Evolutionary conservation across 2,888 invertebrate species (phyloP), one percentile per base, ranked within the genome.

Genomic region (Dastarcus helophoroides): DNA sequence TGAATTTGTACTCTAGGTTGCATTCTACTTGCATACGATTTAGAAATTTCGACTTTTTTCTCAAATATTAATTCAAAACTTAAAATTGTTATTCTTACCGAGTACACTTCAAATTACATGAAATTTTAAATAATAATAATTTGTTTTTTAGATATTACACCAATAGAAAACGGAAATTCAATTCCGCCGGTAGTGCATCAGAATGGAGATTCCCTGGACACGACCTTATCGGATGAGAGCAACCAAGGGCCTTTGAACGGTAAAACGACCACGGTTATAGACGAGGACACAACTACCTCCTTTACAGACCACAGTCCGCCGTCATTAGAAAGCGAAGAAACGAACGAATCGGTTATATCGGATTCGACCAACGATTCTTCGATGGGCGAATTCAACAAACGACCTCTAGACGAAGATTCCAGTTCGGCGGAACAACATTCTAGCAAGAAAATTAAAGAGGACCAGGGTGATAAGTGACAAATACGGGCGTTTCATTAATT

Each of bases 271-370:
- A 43, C 36, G 28, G 38, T 34, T 10, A 67, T 74, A 35, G 75
- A 77, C 49, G 79, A 73, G 53, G 79, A 79, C 56, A 79, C 79
- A 24, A 70, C 73, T 43, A 77, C 79, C 37, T 80, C 80, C 13
- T 79, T 75, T 62, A 79, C 79, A 33, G 79, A 80, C 56, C 80
- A 81, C 59, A 80, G 80, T 25, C 78, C 71, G 29, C 72, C 71
- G 37, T 58, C 60, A 14, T 49, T 55, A 27, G 52, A 61, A 32
- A 65, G 64, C 50, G 69, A 74, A 62, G 65, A 68, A 48, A 68
- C 67, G 35, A 68, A 68, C 44, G 68, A 68, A 47, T 65, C 65
- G 31, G 56, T 66, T 37, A 63, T 65, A 13, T 60, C 59, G 9
- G 57, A 56, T 37, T 59, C 58, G 14, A 66, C 65, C 38, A 65